Evolutionary conservation across 2,888 invertebrate genomes (phyloP).

Genomic region (Melanostoma scalare): DNA sequence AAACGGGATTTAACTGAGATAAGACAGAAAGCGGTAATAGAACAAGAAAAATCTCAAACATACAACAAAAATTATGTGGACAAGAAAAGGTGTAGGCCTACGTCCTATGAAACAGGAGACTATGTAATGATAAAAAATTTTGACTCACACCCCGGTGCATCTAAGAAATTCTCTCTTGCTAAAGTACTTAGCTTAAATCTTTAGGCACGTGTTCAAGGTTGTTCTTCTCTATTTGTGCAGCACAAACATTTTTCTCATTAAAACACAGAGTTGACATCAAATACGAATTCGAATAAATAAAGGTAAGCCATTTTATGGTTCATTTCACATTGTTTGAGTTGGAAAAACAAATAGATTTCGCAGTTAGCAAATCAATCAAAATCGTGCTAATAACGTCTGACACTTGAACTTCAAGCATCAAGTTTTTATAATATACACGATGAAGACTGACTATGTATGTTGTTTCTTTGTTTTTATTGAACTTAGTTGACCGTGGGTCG

Average conservation of each 20-base stretch:
- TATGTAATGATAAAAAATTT: too few species aligned
- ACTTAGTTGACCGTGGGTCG: slow-evolving; percentile 14
- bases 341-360: slow-evolving; percentile 29
- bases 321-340: slow-evolving; percentile 30
- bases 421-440: slow-evolving; percentile 4
- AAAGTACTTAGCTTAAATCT: too few species aligned
- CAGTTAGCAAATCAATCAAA: slow-evolving; percentile 31
- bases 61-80: too few species aligned
- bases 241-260: slow-evolving; percentile 30
- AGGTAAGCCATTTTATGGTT: slow-evolving; percentile 28
- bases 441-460: slow-evolving; percentile 5
- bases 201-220: slow-evolving; percentile 34
- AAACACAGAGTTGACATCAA: background rate
- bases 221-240: slow-evolving; percentile 19
- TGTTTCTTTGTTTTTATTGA: slow-evolving; percentile 6
- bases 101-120: too few species aligned
- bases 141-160: too few species aligned
- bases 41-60: too few species aligned
- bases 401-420: slow-evolving; percentile 48
- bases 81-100: too few species aligned
- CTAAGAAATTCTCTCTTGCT: too few species aligned
- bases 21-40: too few species aligned
- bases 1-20: too few species aligned
- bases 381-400: slow-evolving; percentile 20
- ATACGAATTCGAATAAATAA: too few species aligned